Evolutionary conservation across 2,113 vertebrate genomes (phyloP).

Genomic region (Emydocephalus ijimae): DNA sequence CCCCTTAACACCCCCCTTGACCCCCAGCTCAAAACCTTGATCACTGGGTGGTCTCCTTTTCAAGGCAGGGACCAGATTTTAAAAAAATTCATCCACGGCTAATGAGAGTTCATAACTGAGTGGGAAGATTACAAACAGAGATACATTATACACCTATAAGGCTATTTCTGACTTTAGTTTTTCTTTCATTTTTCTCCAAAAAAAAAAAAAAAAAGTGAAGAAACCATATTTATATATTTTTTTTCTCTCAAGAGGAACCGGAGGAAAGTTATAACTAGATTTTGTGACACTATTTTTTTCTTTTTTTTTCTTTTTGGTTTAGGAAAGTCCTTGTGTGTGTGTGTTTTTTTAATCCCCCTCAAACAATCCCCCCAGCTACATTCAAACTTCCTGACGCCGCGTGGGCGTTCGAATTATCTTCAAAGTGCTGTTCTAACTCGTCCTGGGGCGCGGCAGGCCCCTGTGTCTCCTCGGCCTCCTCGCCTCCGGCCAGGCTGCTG

Average conservation of each 20-base stretch:
- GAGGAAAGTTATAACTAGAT: constrained; percentile 70
- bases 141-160: constrained; percentile 3
- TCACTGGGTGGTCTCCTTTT: constrained; percentile 32
- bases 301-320: constrained; percentile 64
- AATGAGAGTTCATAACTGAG: constrained; percentile 13
- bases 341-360: constrained; percentile 48
- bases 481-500: constrained; percentile 1
- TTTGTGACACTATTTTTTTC: constrained; percentile 55
- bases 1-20: too few species aligned
- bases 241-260: constrained; percentile 47
- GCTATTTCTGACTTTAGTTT: background rate
- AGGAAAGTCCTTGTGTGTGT: constrained; percentile 65
- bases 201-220: constrained; percentile 54
- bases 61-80: background rate
- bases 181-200: background rate
- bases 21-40: background rate
- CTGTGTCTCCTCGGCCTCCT: constrained; percentile 37
- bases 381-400: constrained; percentile 60
- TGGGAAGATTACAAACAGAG: constrained; percentile 45
- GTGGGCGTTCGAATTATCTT: constrained; percentile 61
- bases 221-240: constrained; percentile 35
- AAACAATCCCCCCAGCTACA: constrained; percentile 62
- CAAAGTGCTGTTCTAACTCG: constrained; percentile 68
- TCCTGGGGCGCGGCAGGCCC: constrained; percentile 33
- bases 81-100: constrained; percentile 36